A percentile compares a stretch with the other conserved stretches of the same genome.
phyloP scores from a whole-genome alignment of 2,113 vertebrate genomes.

The Trochalopteron elliotii region DNA sequence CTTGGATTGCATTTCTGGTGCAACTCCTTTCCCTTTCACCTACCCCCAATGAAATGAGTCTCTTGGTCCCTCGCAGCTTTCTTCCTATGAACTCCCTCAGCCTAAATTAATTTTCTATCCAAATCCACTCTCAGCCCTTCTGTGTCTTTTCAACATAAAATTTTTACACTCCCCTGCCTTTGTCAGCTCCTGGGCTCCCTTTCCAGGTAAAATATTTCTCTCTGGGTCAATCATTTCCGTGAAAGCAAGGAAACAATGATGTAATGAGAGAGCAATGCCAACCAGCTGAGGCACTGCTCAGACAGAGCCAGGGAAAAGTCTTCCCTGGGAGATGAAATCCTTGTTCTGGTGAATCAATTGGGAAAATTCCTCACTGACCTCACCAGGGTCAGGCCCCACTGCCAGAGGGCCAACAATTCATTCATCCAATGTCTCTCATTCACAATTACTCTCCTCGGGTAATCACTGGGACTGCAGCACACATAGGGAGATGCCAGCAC shows the following conservation, averaged over 20 bases:
- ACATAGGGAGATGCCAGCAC: neutral
- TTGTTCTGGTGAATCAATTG: neutral
- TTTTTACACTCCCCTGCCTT: neutral
- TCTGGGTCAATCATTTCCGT: neutral
- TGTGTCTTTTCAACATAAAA: neutral
- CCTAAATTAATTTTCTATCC: neutral
- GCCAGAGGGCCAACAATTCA: neutral
- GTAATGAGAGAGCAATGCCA: neutral
- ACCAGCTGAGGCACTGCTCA: neutral
- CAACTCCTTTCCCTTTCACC: neutral
- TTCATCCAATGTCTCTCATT: neutral
- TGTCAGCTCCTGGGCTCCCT: neutral
- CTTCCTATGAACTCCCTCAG: neutral
- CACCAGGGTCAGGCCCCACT: neutral
- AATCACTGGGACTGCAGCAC: neutral
- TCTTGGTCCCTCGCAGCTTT: neutral
- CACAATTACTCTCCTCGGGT: neutral
- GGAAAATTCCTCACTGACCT: conserved; percentile 18
- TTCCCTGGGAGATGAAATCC: neutral
- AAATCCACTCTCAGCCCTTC: neutral
- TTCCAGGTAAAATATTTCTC: conserved; percentile 42
- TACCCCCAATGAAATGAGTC: neutral
- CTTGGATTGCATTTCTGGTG: neutral
- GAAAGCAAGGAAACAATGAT: conserved; percentile 36
- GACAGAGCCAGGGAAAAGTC: conserved; percentile 35